Evolutionary conservation across 2,113 vertebrate species (phyloP).

Genomic region (Centropristis striata): DNA sequence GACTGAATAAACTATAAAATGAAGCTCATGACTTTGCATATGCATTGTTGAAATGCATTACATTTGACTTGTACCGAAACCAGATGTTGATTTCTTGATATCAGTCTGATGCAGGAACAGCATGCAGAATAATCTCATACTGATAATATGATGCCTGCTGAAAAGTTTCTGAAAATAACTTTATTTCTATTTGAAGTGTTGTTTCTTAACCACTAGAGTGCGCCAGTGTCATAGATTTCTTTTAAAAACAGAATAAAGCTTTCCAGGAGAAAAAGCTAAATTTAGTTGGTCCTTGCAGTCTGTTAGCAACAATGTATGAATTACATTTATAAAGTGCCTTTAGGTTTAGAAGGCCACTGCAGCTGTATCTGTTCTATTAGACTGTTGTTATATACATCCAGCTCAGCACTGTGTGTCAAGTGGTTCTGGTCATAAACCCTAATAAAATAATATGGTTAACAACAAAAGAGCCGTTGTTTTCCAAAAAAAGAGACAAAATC

Average conservation of each 20-base stretch:
- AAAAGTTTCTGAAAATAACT: too few species aligned
- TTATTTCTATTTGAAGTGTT: background rate
- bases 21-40: background rate
- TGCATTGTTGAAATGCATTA: background rate
- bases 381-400: too few species aligned
- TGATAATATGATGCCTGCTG: too few species aligned
- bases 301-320: background rate
- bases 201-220: conserved; percentile 52
- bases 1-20: background rate
- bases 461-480: too few species aligned
- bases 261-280: background rate
- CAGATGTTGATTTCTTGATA: background rate
- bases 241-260: background rate
- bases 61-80: background rate
- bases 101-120: too few species aligned
- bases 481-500: too few species aligned
- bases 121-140: too few species aligned
- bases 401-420: too few species aligned
- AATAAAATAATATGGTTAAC: too few species aligned
- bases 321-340: background rate
- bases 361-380: too few species aligned
- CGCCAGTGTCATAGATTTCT: background rate
- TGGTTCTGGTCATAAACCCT: too few species aligned
- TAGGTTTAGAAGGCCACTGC: too few species aligned
- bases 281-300: background rate